Conservation (phyloP, 2,113 vertebrate genomes). For the Arvicanthis niloticus region DNA sequence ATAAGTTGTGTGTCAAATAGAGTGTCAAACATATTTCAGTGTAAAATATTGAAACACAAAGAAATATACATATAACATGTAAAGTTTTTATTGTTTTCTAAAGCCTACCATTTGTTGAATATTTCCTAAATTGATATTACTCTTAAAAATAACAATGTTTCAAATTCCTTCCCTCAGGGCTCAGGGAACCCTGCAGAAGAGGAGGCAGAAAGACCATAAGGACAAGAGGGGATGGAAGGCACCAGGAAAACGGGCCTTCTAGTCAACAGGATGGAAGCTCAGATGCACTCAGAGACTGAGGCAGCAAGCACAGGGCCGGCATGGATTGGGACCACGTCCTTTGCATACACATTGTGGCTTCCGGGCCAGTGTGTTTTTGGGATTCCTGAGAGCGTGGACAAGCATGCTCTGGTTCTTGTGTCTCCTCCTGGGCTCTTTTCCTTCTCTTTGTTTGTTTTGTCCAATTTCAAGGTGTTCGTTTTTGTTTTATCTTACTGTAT, state of each 20-base stretch:
- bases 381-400: neutral
- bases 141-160: conserved; percentile 33
- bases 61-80: neutral
- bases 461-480: neutral
- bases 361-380: neutral
- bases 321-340: fast-evolving
- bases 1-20: neutral
- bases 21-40: neutral
- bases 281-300: neutral
- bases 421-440: neutral
- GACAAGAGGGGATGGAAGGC: neutral
- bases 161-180: no score
- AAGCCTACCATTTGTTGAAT: conserved; percentile 24
- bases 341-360: neutral
- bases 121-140: conserved; percentile 29
- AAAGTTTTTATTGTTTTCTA: neutral
- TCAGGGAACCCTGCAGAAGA: neutral
- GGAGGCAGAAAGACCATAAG: neutral
- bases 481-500: neutral
- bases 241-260: neutral
- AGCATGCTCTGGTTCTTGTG: neutral
- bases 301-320: fast-evolving
- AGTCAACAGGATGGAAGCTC: neutral
- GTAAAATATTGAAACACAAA: conserved; percentile 36
- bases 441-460: neutral